Evolutionary conservation across 1,140 invertebrate species (phyloP).

Genomic region (Tigriopus japonicus): DNA sequence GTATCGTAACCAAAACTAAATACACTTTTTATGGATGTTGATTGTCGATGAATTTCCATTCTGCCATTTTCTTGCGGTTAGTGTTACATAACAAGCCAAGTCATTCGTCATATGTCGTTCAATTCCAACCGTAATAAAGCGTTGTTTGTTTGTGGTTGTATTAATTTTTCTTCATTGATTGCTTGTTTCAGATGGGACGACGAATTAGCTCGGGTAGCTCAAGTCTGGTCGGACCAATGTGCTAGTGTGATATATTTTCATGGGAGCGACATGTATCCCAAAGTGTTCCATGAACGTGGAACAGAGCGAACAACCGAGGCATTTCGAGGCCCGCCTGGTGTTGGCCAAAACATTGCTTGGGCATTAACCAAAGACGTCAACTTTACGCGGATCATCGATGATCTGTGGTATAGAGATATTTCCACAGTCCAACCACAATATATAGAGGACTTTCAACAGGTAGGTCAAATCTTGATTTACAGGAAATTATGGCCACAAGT

Average conservation of each 20-base stretch:
- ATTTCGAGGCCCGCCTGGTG: conserved; percentile 5
- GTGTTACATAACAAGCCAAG: too few species aligned
- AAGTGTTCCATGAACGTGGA: conserved; percentile 9
- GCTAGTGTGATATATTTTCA: conserved; percentile 7
- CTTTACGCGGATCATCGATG: conserved; percentile 14
- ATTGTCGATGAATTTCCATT: too few species aligned
- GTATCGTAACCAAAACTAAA: too few species aligned
- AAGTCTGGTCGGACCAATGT: conserved; percentile 15
- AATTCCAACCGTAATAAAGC: too few species aligned
- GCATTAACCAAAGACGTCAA: conserved; percentile 12
- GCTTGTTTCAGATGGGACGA: conserved; percentile 8
- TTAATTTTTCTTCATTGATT: neutral
- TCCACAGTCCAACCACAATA: neutral
- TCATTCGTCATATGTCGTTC: too few species aligned
- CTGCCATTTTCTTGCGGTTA: too few species aligned
- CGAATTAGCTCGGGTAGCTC: conserved; percentile 10
- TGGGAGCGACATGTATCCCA: conserved; percentile 5
- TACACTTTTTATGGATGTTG: too few species aligned
- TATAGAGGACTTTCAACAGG: neutral
- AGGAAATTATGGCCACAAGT: too few species aligned
- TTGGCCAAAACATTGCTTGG: conserved; percentile 14
- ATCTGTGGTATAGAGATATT: conserved; percentile 14
- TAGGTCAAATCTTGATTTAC: too few species aligned
- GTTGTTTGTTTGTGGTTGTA: too few species aligned
- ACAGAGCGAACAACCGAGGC: conserved; percentile 2